Evolutionary conservation across 1,140 invertebrate species (phyloP).

Genomic region (Caenorhabditis brenneri): DNA sequence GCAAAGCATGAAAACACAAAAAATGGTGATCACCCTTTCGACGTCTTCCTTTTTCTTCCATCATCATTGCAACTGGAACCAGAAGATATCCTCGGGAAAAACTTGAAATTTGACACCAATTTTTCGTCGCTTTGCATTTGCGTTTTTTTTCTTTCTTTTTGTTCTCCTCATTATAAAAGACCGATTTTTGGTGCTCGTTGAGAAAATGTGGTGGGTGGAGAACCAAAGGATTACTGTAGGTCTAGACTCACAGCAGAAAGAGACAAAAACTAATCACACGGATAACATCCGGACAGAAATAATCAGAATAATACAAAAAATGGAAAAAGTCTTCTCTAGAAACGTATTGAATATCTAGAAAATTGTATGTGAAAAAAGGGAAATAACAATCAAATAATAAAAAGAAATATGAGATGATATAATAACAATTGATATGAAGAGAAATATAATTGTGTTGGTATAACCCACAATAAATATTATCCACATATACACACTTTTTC

Average conservation of each 20-base stretch:
- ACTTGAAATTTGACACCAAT: conserved; percentile 36
- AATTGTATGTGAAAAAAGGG: background rate
- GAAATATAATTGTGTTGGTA: background rate
- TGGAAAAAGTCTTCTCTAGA: too few relatives aligned
- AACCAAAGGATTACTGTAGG: too few relatives aligned
- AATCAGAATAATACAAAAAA: background rate
- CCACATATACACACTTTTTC: background rate
- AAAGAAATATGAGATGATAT: background rate
- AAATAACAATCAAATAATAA: background rate
- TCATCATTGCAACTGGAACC: conserved; percentile 14
- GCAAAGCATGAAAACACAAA: background rate
- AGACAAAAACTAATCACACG: background rate
- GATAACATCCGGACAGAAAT: background rate
- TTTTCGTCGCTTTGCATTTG: conserved; percentile 35
- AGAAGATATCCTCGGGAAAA: conserved; percentile 13
- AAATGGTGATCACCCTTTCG: background rate
- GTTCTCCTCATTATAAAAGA: conserved; percentile 15
- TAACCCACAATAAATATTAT: background rate
- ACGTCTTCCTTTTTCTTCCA: background rate
- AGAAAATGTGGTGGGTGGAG: background rate
- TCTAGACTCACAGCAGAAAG: background rate
- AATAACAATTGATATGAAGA: background rate
- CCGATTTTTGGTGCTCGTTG: background rate
- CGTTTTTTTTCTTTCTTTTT: conserved; percentile 13
- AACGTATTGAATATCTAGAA: background rate